Conservation (phyloP, 2,888 invertebrate species). For the Eristalis intricaria region DNA sequence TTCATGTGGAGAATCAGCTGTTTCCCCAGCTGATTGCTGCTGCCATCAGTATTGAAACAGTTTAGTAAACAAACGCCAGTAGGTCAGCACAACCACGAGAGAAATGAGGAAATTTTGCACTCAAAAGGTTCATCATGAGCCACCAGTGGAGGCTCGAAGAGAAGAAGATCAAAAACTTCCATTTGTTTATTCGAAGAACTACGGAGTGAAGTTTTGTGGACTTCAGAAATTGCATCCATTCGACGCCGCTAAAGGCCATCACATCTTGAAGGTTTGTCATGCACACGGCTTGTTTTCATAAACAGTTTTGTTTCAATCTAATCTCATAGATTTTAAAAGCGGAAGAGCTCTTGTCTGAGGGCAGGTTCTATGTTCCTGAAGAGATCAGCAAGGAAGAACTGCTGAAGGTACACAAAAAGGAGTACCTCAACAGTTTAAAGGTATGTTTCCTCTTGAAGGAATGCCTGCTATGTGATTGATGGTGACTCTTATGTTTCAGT, state of each 20-base stretch:
- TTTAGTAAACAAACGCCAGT: conserved; percentile 21
- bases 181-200: conserved; percentile 89
- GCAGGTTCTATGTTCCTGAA: conserved; percentile 85
- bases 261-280: conserved; percentile 85
- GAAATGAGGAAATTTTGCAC: conserved; percentile 56
- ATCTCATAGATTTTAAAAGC: conserved; percentile 83
- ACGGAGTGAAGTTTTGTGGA: conserved; percentile 91
- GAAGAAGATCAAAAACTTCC: conserved; percentile 84
- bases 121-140: conserved; percentile 58
- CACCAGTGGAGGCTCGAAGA: conserved; percentile 45
- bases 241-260: conserved; percentile 93
- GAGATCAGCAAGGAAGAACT: conserved; percentile 89
- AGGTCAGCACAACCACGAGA: no score
- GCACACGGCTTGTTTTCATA: not conserved
- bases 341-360: conserved; percentile 84
- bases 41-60: not conserved
- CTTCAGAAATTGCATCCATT: conserved; percentile 93
- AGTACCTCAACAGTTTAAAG: conserved; percentile 89
- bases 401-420: conserved; percentile 87
- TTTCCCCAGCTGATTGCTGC: no score
- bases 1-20: no score
- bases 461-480: not conserved
- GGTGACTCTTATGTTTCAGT: conserved; percentile 83
- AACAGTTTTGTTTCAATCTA: not conserved
- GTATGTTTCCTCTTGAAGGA: conserved; percentile 78